phyloP scores from a whole-genome alignment of 2,888 invertebrate species.

The Ypsolopha scabrella region DNA sequence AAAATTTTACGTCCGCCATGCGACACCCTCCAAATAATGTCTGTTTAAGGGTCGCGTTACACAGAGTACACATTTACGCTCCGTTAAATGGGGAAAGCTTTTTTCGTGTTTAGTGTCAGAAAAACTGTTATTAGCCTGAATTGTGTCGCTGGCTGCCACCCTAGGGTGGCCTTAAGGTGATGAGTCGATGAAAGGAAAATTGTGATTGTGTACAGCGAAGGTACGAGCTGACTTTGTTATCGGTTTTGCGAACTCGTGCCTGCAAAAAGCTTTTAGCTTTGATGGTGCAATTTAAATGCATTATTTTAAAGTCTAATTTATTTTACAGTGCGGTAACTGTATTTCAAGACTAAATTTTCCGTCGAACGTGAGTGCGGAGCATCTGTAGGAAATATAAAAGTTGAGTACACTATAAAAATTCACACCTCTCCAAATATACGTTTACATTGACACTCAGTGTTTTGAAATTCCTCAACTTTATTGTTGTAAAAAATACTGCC shows the following conservation, averaged over 20 bases:
- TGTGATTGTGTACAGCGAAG: not conserved
- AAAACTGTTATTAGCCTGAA: constrained; percentile 68
- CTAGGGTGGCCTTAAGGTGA: constrained; percentile 7
- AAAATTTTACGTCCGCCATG: constrained; percentile 59
- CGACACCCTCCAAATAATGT: constrained; percentile 67
- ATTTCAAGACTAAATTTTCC: too few species aligned
- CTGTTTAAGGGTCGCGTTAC: constrained; percentile 66
- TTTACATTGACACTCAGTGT: too few species aligned
- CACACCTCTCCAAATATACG: too few species aligned
- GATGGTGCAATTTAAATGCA: too few species aligned
- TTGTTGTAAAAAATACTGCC: not conserved
- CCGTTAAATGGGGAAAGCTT: constrained; percentile 68
- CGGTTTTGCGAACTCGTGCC: too few species aligned
- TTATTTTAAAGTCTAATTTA: too few species aligned
- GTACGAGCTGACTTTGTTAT: too few species aligned
- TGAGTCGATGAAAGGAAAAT: not conserved
- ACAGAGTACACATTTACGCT: constrained; percentile 69
- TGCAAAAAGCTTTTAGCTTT: too few species aligned
- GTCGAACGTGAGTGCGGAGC: too few species aligned
- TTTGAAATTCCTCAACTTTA: not conserved
- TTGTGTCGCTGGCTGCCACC: constrained; percentile 43
- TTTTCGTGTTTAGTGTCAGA: constrained; percentile 70
- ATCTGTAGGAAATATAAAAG: too few species aligned
- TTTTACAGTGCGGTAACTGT: too few species aligned
- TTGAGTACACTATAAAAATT: too few species aligned